Evolutionary conservation across 2,888 invertebrate species (phyloP), one percentile per base, ranked within the genome.

Genomic region (Tetragnatha montana): DNA sequence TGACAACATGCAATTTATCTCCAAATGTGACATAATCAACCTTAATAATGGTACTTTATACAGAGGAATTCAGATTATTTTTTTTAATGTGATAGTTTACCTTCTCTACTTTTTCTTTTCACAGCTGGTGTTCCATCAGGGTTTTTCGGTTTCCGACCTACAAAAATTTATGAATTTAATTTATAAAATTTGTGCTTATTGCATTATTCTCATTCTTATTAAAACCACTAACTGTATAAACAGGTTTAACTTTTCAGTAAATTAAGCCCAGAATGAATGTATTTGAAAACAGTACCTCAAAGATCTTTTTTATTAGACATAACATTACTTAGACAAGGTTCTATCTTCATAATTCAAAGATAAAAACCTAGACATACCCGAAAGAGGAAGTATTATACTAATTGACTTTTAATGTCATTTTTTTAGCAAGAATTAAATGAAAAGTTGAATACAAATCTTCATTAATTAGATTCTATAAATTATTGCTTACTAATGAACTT

Each of bases 41-140:
- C 8, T 8, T 10, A 60, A 60, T 17, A 60, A 8, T 10, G 10
- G 10, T 3, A 60, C 10, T 60, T 60, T 60, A 60, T 35, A 10
- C 60, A 60, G 6, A 60, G 19, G 22, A 19, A 7, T 73, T 0
- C 71, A 73, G 6, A 73, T 19, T 19, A 19, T 7, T 21, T 10
- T 21, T 17, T 10, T 22, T 21, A 14, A 73, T 73, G 21, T 10
- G 2, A 73, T 21, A 73, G 14, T 19, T 92, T 92, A 94, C 94
- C 98, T 95, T 98, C 98, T 93, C 98, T 95, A 93, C 97, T 97
- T 94, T 98, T 98, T 94, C 98, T 95, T 94, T 98, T 98, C 22
- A 97, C 96, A 85, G 95, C 93, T 14, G 91, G 87, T 35, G 95
- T 95, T 92, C 92, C 92, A 84, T 94, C 94, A 69, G 92, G 92